Base-by-base conservation (phyloP, 1,140 invertebrate genomes). In the Thrips palmi region DNA sequence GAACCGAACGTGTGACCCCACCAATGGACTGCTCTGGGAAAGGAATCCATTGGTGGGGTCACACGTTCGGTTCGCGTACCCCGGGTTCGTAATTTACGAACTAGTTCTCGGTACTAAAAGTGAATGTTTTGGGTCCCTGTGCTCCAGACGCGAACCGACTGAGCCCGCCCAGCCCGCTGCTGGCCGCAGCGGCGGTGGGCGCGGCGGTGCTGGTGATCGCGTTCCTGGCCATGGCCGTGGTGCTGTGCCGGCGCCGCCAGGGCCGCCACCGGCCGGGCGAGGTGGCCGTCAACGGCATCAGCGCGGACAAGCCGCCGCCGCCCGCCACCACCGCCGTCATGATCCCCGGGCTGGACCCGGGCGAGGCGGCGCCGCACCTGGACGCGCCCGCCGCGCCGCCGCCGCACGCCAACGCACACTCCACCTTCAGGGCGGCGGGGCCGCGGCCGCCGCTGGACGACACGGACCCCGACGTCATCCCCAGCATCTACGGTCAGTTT, bases 381-480 rank as follows among this genome's bases (percentile, higher is more conserved):
- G n/a, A n/a, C n/a, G n/a, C n/a, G n/a, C n/a, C n/a, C n/a, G n/a
- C n/a, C n/a, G n/a, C n/a, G n/a, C n/a, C n/a, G n/a, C n/a, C n/a
- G n/a, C n/a, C n/a, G n/a, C n/a, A n/a, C n/a, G n/a, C n/a, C n/a
- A n/a, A n/a, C n/a, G n/a, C n/a, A n/a, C n/a, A n/a, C n/a, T n/a
- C n/a, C n/a, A n/a, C n/a, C n/a, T n/a, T n/a, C n/a, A n/a, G n/a
- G n/a, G 25, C 33, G 48, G 52, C n/a, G n/a, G n/a, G 17, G 47
- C 45, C 19, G 43, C 47, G 5, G 48, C 48, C 24, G 40, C 50
- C 37, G 43, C n/a, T n/a, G n/a, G 57, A 63, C 47, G 74, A 77
- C 50, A 71, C 73, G 19, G 73, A 84, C 62, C 79, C 80, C 12
- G 80, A 84, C 57, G 79, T 84, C 47, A 81, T 83, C 57, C 74